A percentile compares a stretch with the other conserved stretches of the same genome.
Evolutionary conservation across 2,888 invertebrate genomes (phyloP).

Genomic region (Perithous albicinctus): DNA sequence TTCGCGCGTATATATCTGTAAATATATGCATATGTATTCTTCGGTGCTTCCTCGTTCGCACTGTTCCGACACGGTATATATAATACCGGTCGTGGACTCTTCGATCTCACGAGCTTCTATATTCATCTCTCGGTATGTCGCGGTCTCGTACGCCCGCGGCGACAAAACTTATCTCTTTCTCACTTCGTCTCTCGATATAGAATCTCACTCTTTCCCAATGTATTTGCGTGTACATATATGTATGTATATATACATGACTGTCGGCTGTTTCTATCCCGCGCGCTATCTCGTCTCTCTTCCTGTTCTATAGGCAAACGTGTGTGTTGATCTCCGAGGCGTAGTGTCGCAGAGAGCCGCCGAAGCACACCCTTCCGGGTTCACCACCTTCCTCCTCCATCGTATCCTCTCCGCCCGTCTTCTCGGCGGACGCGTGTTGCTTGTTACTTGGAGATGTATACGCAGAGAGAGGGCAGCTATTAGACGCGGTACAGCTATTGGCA

Average conservation of each 20-base stretch:
- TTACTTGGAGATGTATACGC: conserved; percentile 10
- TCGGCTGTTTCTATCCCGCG: conserved; percentile 49
- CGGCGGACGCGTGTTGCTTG: conserved; percentile 7
- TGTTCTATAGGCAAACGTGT: conserved; percentile 49
- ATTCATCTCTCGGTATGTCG: conserved; percentile 55
- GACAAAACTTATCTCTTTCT: conserved; percentile 28
- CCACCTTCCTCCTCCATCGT: conserved; percentile 65
- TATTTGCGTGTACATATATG: background rate
- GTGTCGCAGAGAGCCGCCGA: conserved; percentile 44
- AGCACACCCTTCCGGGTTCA: conserved; percentile 68
- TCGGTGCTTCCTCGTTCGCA: conserved; percentile 51
- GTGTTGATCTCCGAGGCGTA: conserved; percentile 60
- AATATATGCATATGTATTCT: conserved; percentile 33
- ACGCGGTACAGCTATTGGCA: background rate
- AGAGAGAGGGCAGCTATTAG: background rate
- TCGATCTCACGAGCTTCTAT: conserved; percentile 52
- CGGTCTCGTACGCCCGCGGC: conserved; percentile 46
- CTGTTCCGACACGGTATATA: conserved; percentile 25
- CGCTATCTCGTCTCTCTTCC: conserved; percentile 52
- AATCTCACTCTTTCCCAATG: conserved; percentile 29
- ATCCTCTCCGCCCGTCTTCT: conserved; percentile 42
- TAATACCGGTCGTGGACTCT: conserved; percentile 36
- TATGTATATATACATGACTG: conserved; percentile 1
- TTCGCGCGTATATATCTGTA: background rate
- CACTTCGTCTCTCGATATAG: conserved; percentile 56